A percentile compares a stretch with the other conserved stretches of the same genome.
phyloP scores from a whole-genome alignment of 2,888 invertebrate genomes.

The Hylaea fasciaria region DNA sequence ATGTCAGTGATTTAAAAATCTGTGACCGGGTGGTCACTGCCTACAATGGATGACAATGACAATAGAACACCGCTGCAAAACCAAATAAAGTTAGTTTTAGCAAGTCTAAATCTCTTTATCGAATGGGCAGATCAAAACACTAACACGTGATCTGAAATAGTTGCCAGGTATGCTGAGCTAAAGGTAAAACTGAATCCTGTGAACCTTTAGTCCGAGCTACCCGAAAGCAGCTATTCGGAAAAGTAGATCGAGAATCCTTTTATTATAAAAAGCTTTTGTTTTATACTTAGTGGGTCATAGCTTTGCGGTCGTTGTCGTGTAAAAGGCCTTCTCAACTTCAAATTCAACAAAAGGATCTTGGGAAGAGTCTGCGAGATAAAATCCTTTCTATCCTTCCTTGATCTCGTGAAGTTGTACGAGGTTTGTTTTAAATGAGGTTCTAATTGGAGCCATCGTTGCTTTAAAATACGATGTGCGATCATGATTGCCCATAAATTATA shows the following conservation, averaged over 20 bases:
- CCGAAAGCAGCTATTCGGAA: conserved; percentile 16
- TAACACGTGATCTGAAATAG: too few species aligned
- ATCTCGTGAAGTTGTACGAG: conserved; percentile 29
- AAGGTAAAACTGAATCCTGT: too few species aligned
- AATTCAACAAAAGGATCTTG: conserved; percentile 38
- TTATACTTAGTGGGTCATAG: conserved; percentile 37
- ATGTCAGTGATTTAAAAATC: too few species aligned
- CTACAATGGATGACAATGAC: too few species aligned
- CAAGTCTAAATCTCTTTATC: too few species aligned
- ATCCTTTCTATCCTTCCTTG: conserved; percentile 22
- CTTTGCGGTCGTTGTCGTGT: conserved; percentile 29
- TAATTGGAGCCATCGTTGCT: conserved; percentile 27
- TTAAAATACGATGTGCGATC: conserved; percentile 36
- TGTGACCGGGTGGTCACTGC: too few species aligned
- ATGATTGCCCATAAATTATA: conserved; percentile 57
- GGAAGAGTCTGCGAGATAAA: conserved; percentile 22
- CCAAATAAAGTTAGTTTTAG: too few species aligned
- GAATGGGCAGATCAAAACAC: too few species aligned
- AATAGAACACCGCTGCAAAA: too few species aligned
- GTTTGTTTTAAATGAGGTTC: conserved; percentile 26
- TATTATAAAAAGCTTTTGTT: conserved; percentile 39
- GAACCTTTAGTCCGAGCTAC: neutral
- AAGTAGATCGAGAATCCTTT: conserved; percentile 30
- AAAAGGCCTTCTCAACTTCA: conserved; percentile 40
- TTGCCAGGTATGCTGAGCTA: too few species aligned